phyloP scores from a whole-genome alignment of 2,797 vertebrate genomes.

The Lemur catta region DNA sequence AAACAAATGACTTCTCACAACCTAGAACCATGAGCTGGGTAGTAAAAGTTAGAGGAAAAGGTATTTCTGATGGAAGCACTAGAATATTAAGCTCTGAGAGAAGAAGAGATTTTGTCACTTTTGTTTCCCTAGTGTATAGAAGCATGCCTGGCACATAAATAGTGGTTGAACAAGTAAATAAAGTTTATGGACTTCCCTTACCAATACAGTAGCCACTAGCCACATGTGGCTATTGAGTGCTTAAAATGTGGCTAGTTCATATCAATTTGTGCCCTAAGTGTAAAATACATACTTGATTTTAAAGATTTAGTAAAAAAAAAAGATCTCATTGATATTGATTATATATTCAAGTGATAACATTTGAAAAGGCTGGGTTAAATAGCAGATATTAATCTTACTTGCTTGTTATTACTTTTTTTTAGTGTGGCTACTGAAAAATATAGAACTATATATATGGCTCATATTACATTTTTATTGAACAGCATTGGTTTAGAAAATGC shows the following conservation, averaged over 20 bases:
- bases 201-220: neutral
- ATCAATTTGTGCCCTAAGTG: neutral
- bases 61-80: slow-evolving; percentile 9
- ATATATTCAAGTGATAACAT: slow-evolving; percentile 19
- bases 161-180: neutral
- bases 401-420: neutral
- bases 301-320: slow-evolving; percentile 11
- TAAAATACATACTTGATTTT: slow-evolving; percentile 33
- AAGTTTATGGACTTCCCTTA: neutral
- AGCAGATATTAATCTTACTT: neutral
- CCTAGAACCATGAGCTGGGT: neutral
- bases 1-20: neutral
- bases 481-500: neutral
- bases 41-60: neutral
- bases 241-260: neutral
- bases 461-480: neutral
- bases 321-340: neutral
- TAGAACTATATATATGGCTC: neutral
- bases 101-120: slow-evolving; percentile 10
- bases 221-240: neutral
- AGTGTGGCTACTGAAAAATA: slow-evolving; percentile 1
- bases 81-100: neutral
- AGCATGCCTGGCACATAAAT: neutral
- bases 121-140: neutral
- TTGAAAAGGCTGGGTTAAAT: slow-evolving; percentile 8